Percentiles rank a stretch among this genome's conserved stretches.
Evolutionary conservation across 2,888 invertebrate genomes (phyloP).

Genomic region (Cacoxenus indagator): DNA sequence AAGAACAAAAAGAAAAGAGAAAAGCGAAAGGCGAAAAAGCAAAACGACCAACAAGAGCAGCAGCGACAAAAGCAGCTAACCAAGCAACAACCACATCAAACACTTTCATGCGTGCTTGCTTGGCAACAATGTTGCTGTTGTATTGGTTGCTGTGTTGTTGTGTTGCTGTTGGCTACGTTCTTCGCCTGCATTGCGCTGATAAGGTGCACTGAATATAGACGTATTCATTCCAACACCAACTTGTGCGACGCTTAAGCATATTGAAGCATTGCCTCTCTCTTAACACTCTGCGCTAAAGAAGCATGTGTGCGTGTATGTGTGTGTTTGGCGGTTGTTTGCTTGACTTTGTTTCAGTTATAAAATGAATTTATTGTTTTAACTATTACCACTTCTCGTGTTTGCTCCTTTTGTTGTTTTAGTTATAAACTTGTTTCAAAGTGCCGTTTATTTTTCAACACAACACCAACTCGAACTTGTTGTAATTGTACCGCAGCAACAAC

Average conservation of each 20-base stretch:
- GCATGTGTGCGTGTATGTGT: conserved; percentile 26
- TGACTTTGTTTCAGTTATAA: conserved; percentile 29
- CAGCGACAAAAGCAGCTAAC: too few species aligned
- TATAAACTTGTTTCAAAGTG: conserved; percentile 18
- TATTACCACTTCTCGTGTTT: conserved; percentile 39
- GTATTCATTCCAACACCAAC: too few species aligned
- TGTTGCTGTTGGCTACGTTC: not conserved
- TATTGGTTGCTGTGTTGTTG: not conserved
- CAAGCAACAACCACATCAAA: not conserved
- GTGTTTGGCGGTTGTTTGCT: conserved; percentile 4
- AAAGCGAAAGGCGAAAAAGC: too few species aligned
- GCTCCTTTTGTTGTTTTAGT: conserved; percentile 26
- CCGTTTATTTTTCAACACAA: conserved; percentile 17
- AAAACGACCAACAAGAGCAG: not conserved
- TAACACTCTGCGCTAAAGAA: conserved; percentile 13
- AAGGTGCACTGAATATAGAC: conserved; percentile 26
- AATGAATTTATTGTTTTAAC: conserved; percentile 48
- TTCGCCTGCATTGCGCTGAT: conserved; percentile 34
- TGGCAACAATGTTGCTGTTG: conserved; percentile 12
- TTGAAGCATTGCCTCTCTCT: conserved; percentile 22
- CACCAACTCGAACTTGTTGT: conserved; percentile 14
- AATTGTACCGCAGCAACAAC: not conserved
- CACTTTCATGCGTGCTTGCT: not conserved
- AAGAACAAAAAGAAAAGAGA: too few species aligned
- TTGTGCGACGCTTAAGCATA: conserved; percentile 6